phyloP scores from a whole-genome alignment of 1,140 invertebrate species.

The Agraylea sexmaculata region DNA sequence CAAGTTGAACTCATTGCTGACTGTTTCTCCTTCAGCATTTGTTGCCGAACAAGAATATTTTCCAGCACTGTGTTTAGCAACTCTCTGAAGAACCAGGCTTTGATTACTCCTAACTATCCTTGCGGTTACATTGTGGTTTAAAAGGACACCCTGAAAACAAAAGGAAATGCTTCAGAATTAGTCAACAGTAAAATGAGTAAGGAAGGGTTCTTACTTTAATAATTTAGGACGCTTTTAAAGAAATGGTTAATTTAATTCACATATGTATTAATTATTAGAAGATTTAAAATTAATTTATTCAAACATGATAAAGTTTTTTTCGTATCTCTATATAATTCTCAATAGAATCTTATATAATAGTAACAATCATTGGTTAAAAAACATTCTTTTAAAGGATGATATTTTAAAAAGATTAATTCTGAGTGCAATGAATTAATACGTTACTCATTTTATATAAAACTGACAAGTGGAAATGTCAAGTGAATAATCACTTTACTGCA shows the following conservation, averaged over 20 bases:
- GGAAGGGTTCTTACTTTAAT: neutral
- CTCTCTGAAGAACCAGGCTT: slow-evolving; percentile 62
- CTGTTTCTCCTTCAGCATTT: slow-evolving; percentile 57
- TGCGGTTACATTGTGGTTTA: slow-evolving; percentile 56
- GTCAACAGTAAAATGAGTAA: neutral
- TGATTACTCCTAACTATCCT: slow-evolving; percentile 63
- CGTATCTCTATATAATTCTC: neutral
- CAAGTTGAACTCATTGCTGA: slow-evolving; percentile 54
- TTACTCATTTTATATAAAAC: too few relatives aligned
- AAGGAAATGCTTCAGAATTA: neutral
- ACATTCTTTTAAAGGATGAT: too few relatives aligned
- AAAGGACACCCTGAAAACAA: slow-evolving; percentile 45
- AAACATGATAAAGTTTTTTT: neutral
- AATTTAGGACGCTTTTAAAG: slow-evolving; percentile 9
- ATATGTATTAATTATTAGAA: neutral
- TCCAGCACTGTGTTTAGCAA: slow-evolving; percentile 53
- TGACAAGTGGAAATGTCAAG: too few relatives aligned
- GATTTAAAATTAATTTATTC: neutral
- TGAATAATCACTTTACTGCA: too few relatives aligned
- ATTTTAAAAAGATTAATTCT: too few relatives aligned
- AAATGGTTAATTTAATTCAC: slow-evolving; percentile 5
- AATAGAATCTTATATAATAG: neutral
- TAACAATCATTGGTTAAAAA: too few relatives aligned
- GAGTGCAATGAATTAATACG: too few relatives aligned
- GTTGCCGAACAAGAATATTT: slow-evolving; percentile 61